These are phyloP conservation scores for Terrapene triunguis DNA, from an alignment of 2,113 vertebrate genomes.

Conservation along the genomic window DNA sequence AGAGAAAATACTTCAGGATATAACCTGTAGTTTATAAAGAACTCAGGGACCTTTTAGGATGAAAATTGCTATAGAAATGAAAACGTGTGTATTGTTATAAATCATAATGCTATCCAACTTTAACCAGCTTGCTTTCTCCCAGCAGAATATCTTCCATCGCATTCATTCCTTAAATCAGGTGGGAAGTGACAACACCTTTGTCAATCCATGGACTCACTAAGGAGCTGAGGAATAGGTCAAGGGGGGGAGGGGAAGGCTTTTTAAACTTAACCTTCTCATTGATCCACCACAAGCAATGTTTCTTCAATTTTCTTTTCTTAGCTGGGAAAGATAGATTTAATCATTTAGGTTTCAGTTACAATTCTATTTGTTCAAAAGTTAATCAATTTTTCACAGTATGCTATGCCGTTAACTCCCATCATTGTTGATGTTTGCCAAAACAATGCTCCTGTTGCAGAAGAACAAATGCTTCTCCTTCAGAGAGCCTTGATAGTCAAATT, in stretches of 20 bases:
- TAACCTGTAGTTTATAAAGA: neutral
- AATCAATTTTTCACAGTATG: neutral
- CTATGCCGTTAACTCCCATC: neutral
- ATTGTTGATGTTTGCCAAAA: neutral
- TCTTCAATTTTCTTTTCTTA: neutral
- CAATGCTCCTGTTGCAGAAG: neutral
- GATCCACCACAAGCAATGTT: neutral
- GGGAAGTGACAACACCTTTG: neutral
- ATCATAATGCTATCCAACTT: neutral
- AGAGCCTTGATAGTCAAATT: neutral
- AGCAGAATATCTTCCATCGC: neutral
- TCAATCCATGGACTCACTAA: neutral
- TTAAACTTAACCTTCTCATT: neutral
- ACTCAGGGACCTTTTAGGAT: neutral
- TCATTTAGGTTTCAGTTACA: neutral
- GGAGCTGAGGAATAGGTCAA: neutral
- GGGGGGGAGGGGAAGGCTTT: neutral
- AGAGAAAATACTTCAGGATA: neutral
- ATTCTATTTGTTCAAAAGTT: neutral
- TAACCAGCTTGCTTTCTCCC: neutral
- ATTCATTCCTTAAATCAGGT: neutral
- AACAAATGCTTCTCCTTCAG: neutral
- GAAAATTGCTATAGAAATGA: neutral
- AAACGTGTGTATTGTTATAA: neutral
- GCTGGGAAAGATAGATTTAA: neutral